phyloP scores from a whole-genome alignment of 2,888 invertebrate genomes.

The Strigamia crassipes region DNA sequence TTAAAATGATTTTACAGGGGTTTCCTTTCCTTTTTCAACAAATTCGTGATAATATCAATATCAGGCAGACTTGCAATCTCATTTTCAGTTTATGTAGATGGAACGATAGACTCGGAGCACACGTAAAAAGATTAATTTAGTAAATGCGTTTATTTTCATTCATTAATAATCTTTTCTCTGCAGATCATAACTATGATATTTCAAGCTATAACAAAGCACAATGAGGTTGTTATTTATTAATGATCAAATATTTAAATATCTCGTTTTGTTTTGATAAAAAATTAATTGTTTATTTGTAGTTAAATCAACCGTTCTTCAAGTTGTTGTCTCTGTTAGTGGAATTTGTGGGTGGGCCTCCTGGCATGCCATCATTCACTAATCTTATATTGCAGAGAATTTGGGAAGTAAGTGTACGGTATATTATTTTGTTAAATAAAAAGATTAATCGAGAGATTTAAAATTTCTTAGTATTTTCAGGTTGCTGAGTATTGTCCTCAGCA shows the following conservation, averaged over 20 bases:
- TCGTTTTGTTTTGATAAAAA: neutral
- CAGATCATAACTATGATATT: conserved; percentile 83
- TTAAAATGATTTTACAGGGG: conserved; percentile 64
- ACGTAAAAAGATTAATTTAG: conserved; percentile 58
- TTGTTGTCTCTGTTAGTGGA: conserved; percentile 85
- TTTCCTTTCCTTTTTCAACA: conserved; percentile 94
- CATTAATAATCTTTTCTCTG: conserved; percentile 44
- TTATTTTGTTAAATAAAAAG: neutral
- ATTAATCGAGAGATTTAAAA: neutral
- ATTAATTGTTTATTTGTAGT: conserved; percentile 59
- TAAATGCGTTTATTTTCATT: neutral
- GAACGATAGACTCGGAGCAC: conserved; percentile 85
- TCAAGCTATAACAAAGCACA: conserved; percentile 85
- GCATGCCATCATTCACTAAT: conserved; percentile 88
- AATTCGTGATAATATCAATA: conserved; percentile 89
- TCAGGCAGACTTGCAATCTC: conserved; percentile 86
- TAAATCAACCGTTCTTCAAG: conserved; percentile 90
- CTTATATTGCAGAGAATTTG: conserved; percentile 81
- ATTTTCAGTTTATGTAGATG: conserved; percentile 89
- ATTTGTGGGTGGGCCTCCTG: conserved; percentile 72
- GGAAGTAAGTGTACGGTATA: conserved; percentile 60
- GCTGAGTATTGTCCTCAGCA: conserved; percentile 90
- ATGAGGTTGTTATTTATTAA: conserved; percentile 68
- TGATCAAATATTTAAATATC: neutral
- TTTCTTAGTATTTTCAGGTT: conserved; percentile 53